Evolutionary conservation across 2,888 invertebrate genomes (phyloP).

Genomic region (Drosophila macrothrix): DNA sequence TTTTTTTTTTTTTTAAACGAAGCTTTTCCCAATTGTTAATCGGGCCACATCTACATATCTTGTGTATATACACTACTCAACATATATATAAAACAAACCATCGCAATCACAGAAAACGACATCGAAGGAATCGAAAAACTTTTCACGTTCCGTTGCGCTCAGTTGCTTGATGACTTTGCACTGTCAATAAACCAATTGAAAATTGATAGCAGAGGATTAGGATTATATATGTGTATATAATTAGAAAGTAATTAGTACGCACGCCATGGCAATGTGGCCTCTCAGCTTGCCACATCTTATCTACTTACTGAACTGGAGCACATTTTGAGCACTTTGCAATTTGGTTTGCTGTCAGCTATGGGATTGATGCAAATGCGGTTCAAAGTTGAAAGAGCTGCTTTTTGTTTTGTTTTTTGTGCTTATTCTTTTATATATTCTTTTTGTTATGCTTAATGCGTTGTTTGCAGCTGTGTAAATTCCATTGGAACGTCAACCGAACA

Average conservation of each 20-base stretch:
- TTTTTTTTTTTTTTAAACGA: too few species aligned
- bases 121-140: conserved; percentile 86
- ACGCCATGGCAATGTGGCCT: conserved; percentile 19
- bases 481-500: conserved; percentile 34
- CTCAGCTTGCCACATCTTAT: conserved; percentile 27
- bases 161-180: conserved; percentile 60
- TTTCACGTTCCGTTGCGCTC: conserved; percentile 69
- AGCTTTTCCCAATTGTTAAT: background rate
- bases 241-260: conserved; percentile 2
- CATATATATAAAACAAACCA: conserved; percentile 78
- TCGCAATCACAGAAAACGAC: conserved; percentile 88
- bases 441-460: conserved; percentile 5
- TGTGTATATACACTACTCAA: background rate
- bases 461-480: conserved; percentile 38
- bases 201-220: conserved; percentile 14
- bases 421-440: background rate
- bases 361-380: conserved; percentile 38
- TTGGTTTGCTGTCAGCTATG: background rate
- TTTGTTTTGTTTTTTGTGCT: background rate
- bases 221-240: background rate
- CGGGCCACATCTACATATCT: background rate
- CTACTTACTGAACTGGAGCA: conserved; percentile 44
- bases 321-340: conserved; percentile 20
- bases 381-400: conserved; percentile 27
- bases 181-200: conserved; percentile 28